phyloP scores from a whole-genome alignment of 2,113 vertebrate species.

The Leiothrix lutea region DNA sequence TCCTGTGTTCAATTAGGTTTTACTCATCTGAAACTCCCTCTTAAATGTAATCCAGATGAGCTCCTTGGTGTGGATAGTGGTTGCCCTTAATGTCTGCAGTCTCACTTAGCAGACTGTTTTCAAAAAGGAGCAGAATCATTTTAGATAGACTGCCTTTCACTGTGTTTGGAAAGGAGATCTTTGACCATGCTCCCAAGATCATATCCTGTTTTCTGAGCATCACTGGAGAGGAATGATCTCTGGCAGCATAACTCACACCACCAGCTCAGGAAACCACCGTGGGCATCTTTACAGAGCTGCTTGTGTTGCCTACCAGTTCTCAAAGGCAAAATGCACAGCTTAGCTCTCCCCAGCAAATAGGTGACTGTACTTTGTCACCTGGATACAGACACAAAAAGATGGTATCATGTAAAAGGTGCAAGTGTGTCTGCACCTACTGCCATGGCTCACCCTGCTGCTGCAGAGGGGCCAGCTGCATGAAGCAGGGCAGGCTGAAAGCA shows the following conservation, averaged over 20 bases:
- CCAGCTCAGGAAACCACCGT: neutral
- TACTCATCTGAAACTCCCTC: neutral
- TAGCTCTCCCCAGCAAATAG: neutral
- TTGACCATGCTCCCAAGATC: neutral
- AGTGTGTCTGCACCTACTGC: neutral
- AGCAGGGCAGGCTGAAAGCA: neutral
- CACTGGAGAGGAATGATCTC: neutral
- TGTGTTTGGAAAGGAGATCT: neutral
- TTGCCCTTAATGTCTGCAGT: neutral
- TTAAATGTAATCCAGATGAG: neutral
- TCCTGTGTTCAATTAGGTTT: neutral
- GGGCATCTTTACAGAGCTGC: neutral
- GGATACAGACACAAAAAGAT: neutral
- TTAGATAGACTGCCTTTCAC: neutral
- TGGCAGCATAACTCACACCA: neutral
- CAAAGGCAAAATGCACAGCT: neutral
- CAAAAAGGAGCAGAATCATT: neutral
- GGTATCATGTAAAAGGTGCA: rapidly evolving
- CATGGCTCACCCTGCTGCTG: neutral
- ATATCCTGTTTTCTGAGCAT: neutral
- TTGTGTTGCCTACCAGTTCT: neutral
- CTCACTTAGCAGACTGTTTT: neutral
- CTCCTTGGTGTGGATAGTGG: rapidly evolving
- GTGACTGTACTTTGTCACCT: neutral
- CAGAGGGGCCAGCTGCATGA: rapidly evolving